Evolutionary conservation across 1,140 invertebrate genomes (phyloP), one percentile per base, ranked within the genome.

Genomic region (Helicoverpa armigera): DNA sequence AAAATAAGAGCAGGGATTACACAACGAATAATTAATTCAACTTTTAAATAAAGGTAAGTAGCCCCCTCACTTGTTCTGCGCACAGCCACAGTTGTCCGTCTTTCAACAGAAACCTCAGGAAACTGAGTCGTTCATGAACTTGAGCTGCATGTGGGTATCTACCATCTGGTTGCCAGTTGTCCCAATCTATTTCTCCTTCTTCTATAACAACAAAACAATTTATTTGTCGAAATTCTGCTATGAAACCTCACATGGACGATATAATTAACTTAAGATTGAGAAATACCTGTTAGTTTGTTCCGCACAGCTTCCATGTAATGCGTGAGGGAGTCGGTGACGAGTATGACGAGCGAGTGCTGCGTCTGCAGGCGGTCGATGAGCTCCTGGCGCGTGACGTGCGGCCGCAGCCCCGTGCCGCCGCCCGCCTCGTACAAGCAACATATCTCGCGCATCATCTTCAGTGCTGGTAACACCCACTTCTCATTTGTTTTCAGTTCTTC

Each of bases 361-460:
- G 97, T 97, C 95, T 99, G 98, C 82, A 99, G 95, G 72, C 98
- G 96, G 91, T 98, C 98, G 86, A 99, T 99, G 65, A 99, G 97
- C 86, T 96, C 96, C 88, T 97, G 97, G 84, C 97, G 84, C 23
- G 94, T 94, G 51, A 92, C 90, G 81, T 90, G 90, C 43, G 93
- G 91, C 48, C 92, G 88, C 87, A 94, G 89, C 94, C 96, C 94
- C 96, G 97, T 94, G 96, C 97, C 92, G 95, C 96, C 94, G 96
- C 97, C 87, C 95, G 97, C 96, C 82, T 99, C 98, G 91, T 99
- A 99, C 73, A 99, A 96, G 88, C 97, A 98, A 92, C 98, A 99
- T 80, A 99, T 99, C 93, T 99, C 99, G 51, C 98, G 96, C 89
- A 99, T 99, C 94, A 99, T 98, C 92, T 99, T 99, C 58, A 99